A percentile compares a stretch with the other conserved stretches of the same genome.
Conservation (phyloP, 1,140 invertebrate genomes). For the Gryon sp. region DNA sequence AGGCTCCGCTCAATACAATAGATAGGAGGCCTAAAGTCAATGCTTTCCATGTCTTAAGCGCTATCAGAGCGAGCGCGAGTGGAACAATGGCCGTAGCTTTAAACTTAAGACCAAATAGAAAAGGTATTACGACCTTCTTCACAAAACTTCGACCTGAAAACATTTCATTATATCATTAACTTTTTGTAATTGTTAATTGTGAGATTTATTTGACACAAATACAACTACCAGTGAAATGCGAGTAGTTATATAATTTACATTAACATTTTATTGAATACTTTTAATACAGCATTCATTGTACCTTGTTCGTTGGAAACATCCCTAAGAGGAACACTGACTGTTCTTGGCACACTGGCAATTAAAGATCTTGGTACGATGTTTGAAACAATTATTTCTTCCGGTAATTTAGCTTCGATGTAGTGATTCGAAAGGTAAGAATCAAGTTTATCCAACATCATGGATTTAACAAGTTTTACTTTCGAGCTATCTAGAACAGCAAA, state of each 20-base stretch:
- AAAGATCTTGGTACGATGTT: constrained; percentile 84
- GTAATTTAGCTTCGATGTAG: constrained; percentile 76
- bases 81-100: constrained; percentile 90
- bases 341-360: constrained; percentile 83
- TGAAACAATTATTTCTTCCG: constrained; percentile 73
- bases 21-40: constrained; percentile 90
- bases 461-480: constrained; percentile 70
- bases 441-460: constrained; percentile 77
- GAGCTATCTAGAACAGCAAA: constrained; percentile 67
- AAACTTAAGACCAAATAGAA: constrained; percentile 90
- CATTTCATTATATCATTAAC: constrained; percentile 32
- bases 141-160: constrained; percentile 87
- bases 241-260: constrained; percentile 9
- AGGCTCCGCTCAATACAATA: constrained; percentile 87
- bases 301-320: constrained; percentile 82
- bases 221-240: constrained; percentile 14
- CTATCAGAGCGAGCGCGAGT: constrained; percentile 88
- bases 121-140: constrained; percentile 90
- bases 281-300: constrained; percentile 48
- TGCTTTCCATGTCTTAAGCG: constrained; percentile 92
- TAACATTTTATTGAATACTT: neutral
- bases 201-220: constrained; percentile 13
- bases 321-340: constrained; percentile 84
- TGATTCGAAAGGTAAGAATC: constrained; percentile 78
- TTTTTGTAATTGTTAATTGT: constrained; percentile 17